Evolutionary conservation across 2,888 invertebrate genomes (phyloP).

Genomic region (Chymomyza fuscimana): DNA sequence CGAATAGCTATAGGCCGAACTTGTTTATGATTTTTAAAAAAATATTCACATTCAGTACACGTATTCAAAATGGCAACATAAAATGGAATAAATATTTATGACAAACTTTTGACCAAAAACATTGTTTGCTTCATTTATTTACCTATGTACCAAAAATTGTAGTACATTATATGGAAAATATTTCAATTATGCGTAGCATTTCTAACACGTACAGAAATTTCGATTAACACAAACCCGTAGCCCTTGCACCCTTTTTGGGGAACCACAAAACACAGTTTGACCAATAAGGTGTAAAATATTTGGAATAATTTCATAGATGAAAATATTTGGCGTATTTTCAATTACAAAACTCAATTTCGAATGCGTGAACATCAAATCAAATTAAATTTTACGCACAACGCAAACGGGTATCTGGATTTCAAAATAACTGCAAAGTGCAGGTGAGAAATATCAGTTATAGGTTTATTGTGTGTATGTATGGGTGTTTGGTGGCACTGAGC

Average conservation of each 20-base stretch:
- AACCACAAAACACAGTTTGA: not conserved
- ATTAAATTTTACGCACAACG: not conserved
- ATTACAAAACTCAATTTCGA: conserved; percentile 5
- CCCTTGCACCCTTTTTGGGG: not conserved
- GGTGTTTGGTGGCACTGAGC: too few species aligned
- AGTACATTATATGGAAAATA: not conserved
- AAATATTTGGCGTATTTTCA: conserved; percentile 6
- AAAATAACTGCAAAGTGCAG: not conserved
- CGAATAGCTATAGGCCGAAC: not conserved
- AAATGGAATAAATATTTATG: too few species aligned
- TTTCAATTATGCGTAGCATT: not conserved
- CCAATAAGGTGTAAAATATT: conserved; percentile 9
- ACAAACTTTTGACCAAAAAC: not conserved
- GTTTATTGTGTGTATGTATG: not conserved
- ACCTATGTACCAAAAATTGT: not conserved
- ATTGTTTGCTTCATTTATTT: not conserved
- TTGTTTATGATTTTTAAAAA: not conserved
- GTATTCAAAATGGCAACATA: too few species aligned
- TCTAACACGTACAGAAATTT: not conserved
- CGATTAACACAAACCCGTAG: not conserved
- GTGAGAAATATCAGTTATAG: not conserved
- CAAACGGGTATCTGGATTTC: not conserved
- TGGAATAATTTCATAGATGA: conserved; percentile 8
- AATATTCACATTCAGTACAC: too few species aligned
- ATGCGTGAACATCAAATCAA: conserved; percentile 4